Conservation (phyloP, 2,888 invertebrate genomes). For the Chouioia cunea region DNA sequence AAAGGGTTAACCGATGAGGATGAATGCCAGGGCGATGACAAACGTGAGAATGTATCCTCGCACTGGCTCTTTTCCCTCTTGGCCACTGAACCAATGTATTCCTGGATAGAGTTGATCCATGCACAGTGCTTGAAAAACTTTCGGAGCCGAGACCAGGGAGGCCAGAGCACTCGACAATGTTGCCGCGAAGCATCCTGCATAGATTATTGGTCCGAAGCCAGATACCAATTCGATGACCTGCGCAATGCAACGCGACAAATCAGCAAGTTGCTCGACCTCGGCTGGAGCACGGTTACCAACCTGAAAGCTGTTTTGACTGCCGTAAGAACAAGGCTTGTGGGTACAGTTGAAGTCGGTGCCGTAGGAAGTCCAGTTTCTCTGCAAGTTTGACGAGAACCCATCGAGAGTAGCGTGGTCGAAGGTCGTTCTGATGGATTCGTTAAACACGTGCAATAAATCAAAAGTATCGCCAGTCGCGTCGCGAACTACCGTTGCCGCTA, state of each 20-base stretch:
- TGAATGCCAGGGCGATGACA: conserved; percentile 86
- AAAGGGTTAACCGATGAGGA: conserved; percentile 82
- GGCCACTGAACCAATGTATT: conserved; percentile 89
- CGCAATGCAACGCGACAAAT: conserved; percentile 49
- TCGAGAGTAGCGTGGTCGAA: not conserved
- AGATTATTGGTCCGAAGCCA: conserved; percentile 90
- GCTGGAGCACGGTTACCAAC: conserved; percentile 69
- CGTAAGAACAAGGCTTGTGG: conserved; percentile 74
- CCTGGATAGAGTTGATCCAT: conserved; percentile 95
- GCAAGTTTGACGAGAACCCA: conserved; percentile 21
- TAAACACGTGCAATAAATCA: conserved; percentile 68
- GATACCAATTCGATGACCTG: conserved; percentile 88
- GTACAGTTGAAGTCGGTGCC: conserved; percentile 73
- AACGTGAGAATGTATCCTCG: conserved; percentile 95
- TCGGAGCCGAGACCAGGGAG: conserved; percentile 95
- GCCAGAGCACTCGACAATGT: conserved; percentile 96
- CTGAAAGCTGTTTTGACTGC: conserved; percentile 84
- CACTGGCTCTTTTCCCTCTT: conserved; percentile 86
- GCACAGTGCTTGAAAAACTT: conserved; percentile 93
- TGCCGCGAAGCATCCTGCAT: conserved; percentile 97
- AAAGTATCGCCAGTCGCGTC: conserved; percentile 82
- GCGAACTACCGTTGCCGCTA: conserved; percentile 81
- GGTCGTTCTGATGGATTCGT: conserved; percentile 31
- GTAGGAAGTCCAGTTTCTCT: conserved; percentile 59
- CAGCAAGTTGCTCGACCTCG: not conserved